Conservation (phyloP, 1,140 invertebrate genomes). For the Mya arenaria region DNA sequence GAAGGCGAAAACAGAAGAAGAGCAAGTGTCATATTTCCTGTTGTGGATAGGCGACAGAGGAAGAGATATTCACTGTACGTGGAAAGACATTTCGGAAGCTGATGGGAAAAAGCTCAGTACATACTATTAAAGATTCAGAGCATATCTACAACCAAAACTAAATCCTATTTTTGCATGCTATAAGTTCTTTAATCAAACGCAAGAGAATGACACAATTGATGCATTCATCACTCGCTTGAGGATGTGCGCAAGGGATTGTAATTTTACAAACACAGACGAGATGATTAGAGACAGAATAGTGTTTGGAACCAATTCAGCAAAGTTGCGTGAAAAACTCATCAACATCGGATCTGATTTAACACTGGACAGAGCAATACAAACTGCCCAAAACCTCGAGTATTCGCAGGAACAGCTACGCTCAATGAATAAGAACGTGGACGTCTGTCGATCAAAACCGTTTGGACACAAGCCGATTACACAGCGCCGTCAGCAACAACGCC, state of each 20-base stretch:
- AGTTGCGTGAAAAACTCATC: too few species aligned
- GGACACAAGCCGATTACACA: too few species aligned
- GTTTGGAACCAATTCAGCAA: neutral
- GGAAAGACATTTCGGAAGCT: neutral
- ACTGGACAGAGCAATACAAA: too few species aligned
- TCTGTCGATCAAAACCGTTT: too few species aligned
- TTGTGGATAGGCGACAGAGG: constrained; percentile 14
- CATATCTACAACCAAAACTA: neutral
- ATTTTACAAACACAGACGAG: constrained; percentile 8
- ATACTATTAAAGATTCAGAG: neutral
- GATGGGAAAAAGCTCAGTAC: neutral
- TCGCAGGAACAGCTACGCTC: too few species aligned
- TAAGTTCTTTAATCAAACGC: constrained; percentile 1
- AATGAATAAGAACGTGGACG: too few species aligned
- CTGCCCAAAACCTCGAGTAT: too few species aligned
- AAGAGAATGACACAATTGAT: neutral
- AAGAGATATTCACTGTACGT: neutral
- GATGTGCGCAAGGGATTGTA: neutral
- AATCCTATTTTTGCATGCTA: constrained; percentile 8
- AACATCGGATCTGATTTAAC: too few species aligned
- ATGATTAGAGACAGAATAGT: constrained; percentile 13
- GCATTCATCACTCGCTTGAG: neutral
- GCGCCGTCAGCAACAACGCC: too few species aligned
- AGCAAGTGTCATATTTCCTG: too few species aligned
- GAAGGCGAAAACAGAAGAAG: too few species aligned